Evolutionary conservation across 2,888 invertebrate genomes (phyloP).

Genomic region (Criorhina ranunculi): DNA sequence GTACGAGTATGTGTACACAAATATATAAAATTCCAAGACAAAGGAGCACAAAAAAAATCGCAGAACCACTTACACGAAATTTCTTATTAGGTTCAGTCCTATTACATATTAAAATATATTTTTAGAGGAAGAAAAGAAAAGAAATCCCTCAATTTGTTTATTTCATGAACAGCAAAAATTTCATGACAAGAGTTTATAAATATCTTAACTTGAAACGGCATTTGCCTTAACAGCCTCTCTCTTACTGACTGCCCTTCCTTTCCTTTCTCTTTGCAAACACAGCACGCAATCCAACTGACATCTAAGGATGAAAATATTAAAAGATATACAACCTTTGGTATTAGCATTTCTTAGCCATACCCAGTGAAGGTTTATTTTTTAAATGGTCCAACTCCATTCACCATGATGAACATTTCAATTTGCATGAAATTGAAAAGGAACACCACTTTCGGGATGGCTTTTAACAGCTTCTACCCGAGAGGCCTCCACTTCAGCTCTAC

Average conservation of each 20-base stretch:
- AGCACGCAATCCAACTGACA: constrained; percentile 50
- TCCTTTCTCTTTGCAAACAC: constrained; percentile 15
- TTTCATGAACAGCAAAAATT: constrained; percentile 21
- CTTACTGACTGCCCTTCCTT: constrained; percentile 16
- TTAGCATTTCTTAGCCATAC: constrained; percentile 64
- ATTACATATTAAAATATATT: constrained; percentile 11
- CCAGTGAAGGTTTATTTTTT: constrained; percentile 41
- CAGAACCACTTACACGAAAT: background rate
- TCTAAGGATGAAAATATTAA: constrained; percentile 50
- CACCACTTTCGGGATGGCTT: constrained; percentile 37
- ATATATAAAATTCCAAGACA: background rate
- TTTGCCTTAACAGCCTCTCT: constrained; percentile 36
- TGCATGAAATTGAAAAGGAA: constrained; percentile 65
- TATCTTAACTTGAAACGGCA: constrained; percentile 53
- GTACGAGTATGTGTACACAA: background rate
- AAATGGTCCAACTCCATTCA: constrained; percentile 55
- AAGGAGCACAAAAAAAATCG: background rate
- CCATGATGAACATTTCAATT: constrained; percentile 71
- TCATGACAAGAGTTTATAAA: constrained; percentile 44
- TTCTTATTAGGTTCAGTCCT: background rate
- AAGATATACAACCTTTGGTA: constrained; percentile 45
- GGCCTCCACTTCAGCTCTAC: constrained; percentile 2
- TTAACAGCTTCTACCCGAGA: constrained; percentile 29
- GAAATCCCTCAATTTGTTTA: constrained; percentile 35
- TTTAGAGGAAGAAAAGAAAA: background rate